Conservation (phyloP, 2,797 vertebrate species). For the Leptodactylus fallax region DNA sequence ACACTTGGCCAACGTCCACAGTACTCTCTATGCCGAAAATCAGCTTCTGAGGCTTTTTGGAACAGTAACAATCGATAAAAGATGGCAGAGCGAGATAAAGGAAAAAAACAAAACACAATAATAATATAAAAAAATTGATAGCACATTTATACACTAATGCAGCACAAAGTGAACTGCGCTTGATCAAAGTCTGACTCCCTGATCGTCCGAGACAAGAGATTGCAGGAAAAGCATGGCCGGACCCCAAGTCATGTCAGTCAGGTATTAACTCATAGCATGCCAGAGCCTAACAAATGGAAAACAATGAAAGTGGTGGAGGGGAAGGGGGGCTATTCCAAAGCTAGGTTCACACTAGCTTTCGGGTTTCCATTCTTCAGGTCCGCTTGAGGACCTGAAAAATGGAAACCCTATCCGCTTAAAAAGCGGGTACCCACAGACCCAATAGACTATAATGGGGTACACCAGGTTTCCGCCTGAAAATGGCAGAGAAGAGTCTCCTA, state of each 20-base stretch:
- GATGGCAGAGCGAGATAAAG: constrained; percentile 39
- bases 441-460: too few species aligned
- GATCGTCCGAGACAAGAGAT: neutral
- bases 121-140: constrained; percentile 1
- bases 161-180: neutral
- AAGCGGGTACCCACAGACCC: too few species aligned
- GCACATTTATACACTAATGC: neutral
- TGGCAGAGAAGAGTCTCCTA: too few species aligned
- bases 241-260: neutral
- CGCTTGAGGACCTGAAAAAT: too few species aligned
- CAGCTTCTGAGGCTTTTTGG: constrained; percentile 53
- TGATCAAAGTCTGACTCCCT: neutral
- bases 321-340: too few species aligned
- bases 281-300: neutral
- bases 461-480: too few species aligned
- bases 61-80: constrained; percentile 59
- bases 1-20: constrained; percentile 48
- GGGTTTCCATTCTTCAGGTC: too few species aligned
- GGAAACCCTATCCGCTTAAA: too few species aligned
- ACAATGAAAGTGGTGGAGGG: neutral
- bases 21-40: constrained; percentile 33
- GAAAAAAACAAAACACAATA: neutral
- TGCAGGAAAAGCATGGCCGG: neutral
- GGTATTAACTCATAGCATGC: neutral
- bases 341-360: too few species aligned